A percentile compares a stretch with the other conserved stretches of the same genome.
Conservation (phyloP, 2,888 invertebrate genomes). For the Catotricha subobsoleta region DNA sequence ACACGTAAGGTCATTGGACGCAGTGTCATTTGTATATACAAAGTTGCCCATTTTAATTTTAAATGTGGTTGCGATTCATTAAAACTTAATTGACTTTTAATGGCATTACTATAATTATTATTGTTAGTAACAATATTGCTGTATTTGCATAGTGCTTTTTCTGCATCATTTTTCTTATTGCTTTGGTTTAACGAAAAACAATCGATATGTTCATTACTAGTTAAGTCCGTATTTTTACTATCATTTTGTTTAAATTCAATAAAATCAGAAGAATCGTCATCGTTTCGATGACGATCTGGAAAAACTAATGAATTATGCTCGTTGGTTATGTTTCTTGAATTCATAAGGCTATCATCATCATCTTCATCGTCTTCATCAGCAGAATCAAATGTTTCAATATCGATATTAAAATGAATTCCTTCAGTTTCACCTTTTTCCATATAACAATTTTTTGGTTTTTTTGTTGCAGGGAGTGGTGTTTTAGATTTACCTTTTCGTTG, state of each 20-base stretch:
- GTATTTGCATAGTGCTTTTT: not conserved
- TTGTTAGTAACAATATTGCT: constrained; percentile 7
- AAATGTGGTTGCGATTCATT: constrained; percentile 18
- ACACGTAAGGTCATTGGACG: constrained; percentile 58
- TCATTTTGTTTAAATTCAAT: constrained; percentile 11
- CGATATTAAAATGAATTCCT: not conserved
- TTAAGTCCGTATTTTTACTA: not conserved
- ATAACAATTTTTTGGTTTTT: not conserved
- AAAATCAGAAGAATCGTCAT: constrained; percentile 19
- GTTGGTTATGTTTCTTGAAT: not conserved
- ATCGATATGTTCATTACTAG: too few species aligned
- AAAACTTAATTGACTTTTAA: constrained; percentile 2
- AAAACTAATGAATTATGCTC: not conserved
- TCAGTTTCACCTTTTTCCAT: not conserved
- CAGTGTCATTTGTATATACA: constrained; percentile 71
- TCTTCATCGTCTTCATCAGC: not conserved
- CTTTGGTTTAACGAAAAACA: too few species aligned
- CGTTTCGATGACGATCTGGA: constrained; percentile 14
- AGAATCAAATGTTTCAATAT: not conserved
- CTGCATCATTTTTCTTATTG: too few species aligned
- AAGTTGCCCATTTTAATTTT: constrained; percentile 44
- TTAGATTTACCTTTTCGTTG: not conserved
- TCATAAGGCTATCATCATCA: not conserved
- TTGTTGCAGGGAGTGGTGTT: not conserved
- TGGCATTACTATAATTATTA: not conserved